Evolutionary conservation across 2,888 invertebrate species (phyloP), one percentile per base, ranked within the genome.

Genomic region (Cinara cedri): DNA sequence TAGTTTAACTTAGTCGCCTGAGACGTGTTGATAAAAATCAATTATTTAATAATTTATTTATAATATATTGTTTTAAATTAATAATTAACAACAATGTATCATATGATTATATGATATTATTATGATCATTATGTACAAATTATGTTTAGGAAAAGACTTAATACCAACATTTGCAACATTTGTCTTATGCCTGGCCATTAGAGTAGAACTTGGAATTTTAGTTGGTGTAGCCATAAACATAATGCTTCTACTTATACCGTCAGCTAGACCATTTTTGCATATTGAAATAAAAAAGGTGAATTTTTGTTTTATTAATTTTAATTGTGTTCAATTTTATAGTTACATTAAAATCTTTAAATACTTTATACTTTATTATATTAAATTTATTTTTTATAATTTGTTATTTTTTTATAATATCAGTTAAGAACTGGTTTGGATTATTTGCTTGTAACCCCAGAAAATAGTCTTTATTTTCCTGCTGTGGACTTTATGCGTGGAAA

Each of bases 141-240:
- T 34, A 34, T 78, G 81, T 83, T 19, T 85, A 88, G 87, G 86
- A 82, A 84, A 86, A 81, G 96, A 96, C 83, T 85, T 93, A 3
- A 89, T 93, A 3, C 93, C 95, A 0, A 93, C 94, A 81, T 89
- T 91, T 82, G 91, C 93, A 0, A 96, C 96, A 0, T 96, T 97
- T 85, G 87, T 93, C 0, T 86, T 93, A 26, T 96, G 96, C 82
- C 88, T 97, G 16, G 86, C 89, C 0, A 89, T 94, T 81, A 95
- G 96, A 1, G 95, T 95, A 0, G 95, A 96, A 86, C 90, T 93
- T 82, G 96, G 96, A 1, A 93, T 97, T 82, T 86, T 95, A 16
- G 89, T 92, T 24, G 95, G 95, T 0, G 94, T 95, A 1, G 90
- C 89, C 0, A 89, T 93, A 42, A 94, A 94, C 85, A 89, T 95